Conservation (phyloP, 2,113 vertebrate species). For the Alces alces region DNA sequence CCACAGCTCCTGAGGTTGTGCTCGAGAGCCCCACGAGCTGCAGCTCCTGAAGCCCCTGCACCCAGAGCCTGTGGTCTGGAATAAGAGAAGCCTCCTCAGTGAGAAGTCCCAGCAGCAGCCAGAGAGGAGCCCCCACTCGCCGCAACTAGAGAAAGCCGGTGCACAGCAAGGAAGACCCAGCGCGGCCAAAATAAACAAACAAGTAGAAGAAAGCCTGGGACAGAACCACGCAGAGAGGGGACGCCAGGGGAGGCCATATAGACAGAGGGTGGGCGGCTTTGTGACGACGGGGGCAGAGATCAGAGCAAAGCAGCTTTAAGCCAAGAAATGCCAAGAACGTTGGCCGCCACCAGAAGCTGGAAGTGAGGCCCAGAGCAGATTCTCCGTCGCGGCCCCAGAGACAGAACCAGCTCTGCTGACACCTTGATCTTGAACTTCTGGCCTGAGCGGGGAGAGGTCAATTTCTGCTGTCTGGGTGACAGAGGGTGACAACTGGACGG, state of each 20-base stretch:
- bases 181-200: neutral
- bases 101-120: neutral
- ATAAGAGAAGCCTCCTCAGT: neutral
- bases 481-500: neutral
- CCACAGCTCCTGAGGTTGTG: neutral
- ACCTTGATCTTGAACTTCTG: neutral
- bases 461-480: neutral
- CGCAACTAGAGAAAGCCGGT: neutral
- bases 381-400: neutral
- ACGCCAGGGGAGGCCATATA: rapidly evolving
- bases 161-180: neutral
- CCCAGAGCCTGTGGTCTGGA: neutral
- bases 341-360: neutral
- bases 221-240: neutral
- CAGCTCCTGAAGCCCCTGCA: rapidly evolving
- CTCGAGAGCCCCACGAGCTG: neutral
- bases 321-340: rapidly evolving
- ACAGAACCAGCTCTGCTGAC: neutral
- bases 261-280: rapidly evolving
- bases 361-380: neutral
- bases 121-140: neutral
- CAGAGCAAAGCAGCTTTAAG: rapidly evolving
- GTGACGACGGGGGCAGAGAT: rapidly evolving
- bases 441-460: neutral
- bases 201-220: neutral